phyloP scores from a whole-genome alignment of 1,140 invertebrate genomes.

The Cherax destructor region DNA sequence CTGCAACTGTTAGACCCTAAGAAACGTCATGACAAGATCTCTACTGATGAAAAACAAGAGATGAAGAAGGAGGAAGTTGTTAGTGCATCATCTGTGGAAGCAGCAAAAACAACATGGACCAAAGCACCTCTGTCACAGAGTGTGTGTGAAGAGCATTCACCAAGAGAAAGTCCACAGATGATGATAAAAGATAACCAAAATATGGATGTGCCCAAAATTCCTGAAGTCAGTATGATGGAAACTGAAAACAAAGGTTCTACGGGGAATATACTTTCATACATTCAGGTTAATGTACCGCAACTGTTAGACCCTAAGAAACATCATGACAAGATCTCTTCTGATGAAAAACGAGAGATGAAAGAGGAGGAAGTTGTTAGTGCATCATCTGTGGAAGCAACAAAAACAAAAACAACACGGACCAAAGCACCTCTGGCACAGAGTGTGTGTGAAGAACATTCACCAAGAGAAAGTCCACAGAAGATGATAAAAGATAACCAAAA shows the following conservation, averaged over 20 bases:
- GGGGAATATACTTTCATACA: constrained; percentile 37
- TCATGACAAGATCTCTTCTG: constrained; percentile 20
- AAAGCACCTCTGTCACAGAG: background rate
- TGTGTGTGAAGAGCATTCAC: background rate
- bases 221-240: background rate
- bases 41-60: too few relatives aligned
- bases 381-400: background rate
- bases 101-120: background rate
- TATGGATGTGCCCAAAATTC: background rate
- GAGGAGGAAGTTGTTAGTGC: background rate
- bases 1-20: background rate
- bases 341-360: background rate
- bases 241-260: background rate
- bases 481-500: background rate
- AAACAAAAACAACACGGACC: background rate
- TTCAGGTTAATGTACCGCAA: constrained; percentile 46
- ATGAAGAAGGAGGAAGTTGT: too few relatives aligned
- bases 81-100: too few relatives aligned
- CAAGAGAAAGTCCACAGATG: background rate
- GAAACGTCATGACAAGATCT: constrained; percentile 26
- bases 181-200: background rate
- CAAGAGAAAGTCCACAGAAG: background rate
- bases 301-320: background rate
- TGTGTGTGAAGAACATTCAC: background rate
- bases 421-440: background rate